phyloP scores from a whole-genome alignment of 2,113 vertebrate species.

The Cinclus cinclus region DNA sequence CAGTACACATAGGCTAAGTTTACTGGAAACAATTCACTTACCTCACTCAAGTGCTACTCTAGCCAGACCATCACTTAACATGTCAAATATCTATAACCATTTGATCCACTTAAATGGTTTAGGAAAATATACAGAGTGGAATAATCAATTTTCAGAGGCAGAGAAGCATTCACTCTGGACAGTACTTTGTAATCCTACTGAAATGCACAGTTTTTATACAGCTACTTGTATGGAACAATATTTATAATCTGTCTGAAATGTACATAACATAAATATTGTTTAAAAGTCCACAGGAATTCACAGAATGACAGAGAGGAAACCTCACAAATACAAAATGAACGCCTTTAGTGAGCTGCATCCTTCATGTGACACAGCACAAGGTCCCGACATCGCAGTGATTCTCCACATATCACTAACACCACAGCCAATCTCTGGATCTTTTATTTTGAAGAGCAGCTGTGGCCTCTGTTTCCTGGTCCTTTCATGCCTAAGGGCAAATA shows the following conservation, averaged over 20 bases:
- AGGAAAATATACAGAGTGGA: not conserved
- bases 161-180: not conserved
- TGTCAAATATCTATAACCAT: constrained; percentile 38
- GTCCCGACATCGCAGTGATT: not conserved
- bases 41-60: not conserved
- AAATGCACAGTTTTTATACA: not conserved
- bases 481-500: not conserved
- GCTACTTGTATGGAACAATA: not conserved
- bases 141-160: constrained; percentile 17
- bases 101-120: constrained; percentile 5
- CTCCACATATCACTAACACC: not conserved
- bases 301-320: not conserved
- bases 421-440: not conserved
- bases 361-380: not conserved
- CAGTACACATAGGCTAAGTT: constrained; percentile 24
- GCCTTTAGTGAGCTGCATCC: not conserved
- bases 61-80: constrained; percentile 35
- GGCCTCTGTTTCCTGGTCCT: not conserved
- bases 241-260: not conserved
- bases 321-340: not conserved
- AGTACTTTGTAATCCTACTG: not conserved
- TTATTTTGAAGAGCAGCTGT: not conserved
- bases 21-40: constrained; percentile 72
- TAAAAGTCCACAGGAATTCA: not conserved
- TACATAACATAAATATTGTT: not conserved